Evolutionary conservation across 2,888 invertebrate species (phyloP), one percentile per base, ranked within the genome.

Genomic region (Heliconius erato): DNA sequence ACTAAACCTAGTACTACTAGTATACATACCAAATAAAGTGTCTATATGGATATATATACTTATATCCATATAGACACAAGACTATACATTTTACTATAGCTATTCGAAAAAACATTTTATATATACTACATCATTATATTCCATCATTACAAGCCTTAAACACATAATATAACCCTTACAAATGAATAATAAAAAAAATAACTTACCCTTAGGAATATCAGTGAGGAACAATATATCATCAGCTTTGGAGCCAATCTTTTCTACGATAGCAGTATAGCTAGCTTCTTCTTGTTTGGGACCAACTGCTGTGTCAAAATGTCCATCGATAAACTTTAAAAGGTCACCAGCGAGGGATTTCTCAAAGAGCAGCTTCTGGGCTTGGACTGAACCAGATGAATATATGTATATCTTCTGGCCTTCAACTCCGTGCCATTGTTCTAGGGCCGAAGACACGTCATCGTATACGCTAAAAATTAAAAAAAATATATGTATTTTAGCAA

Each of bases 361-460:
- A 91, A 99, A 99, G 6, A 99, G 96, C 16, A 99, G 96, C 90
- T 98, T 98, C 92, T 99, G 99, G 23, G 99, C 98, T 88, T 98
- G 97, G 1, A 98, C 97, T 81, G 98, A 99, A 74, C 99, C 99
- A 44, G 99, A 99, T 0, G 99, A 99, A 92, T 98, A 99, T 84
- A 99, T 97, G 90, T 97, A 99, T 77, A 99, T 95, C 86, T 95
- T 95, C 84, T 97, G 97, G 63, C 97, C 96, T 19, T 97, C 98
- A 23, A 96, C 93, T 6, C 97, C 95, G 5, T 96, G 96, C 98
- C 99, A 98, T 83, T 96, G 94, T 89, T 98, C 96, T 74, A 99
- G 96, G 1, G 98, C 97, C 26, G 96, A 95, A 0, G 97, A 96
- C 0, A 99, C 99, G 94, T 99, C 99, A 16, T 98, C 97, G 91